Evolutionary conservation across 2,888 invertebrate species (phyloP), one percentile per base, ranked within the genome.

Genomic region (Nezara viridula): DNA sequence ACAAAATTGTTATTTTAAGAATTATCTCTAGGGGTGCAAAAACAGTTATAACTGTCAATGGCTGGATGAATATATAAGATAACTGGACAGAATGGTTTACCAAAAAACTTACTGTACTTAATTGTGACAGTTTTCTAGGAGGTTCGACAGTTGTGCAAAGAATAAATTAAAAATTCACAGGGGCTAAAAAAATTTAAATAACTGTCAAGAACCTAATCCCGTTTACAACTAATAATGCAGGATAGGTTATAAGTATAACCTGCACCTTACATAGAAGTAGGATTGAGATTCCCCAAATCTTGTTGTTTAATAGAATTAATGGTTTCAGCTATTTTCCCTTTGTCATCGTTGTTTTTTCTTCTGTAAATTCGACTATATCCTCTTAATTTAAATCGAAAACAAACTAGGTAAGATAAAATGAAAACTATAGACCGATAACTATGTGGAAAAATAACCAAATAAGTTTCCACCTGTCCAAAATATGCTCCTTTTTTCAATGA

Each of bases 231-330:
- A 37, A 32, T 73, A 21, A 66, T 73, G 32, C 37, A 73, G 21
- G 32, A 37, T 32, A 73, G 66, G 66, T 73, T 73, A 73, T 73
- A 60, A 14, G 60, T 14, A 60, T 60, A 73, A 73, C 66, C 66
- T 73, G 66, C 32, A 73, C 66, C 7, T 73, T 19, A 21, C 66
- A 73, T 6, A 73, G 66, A 73, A 73, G 66, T 37, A 73, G 66
- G 7, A 37, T 1, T 19, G 19, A 19, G 2, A 2, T 73, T 37
- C 37, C 21, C 32, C 16, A 27, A 60, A 27, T 10, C 9, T 19
- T 2, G 21, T 21, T 50, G 50, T 50, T 50, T 5, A 14, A n/a
- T n/a, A 27, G 14, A 32, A 60, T 60, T 55, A 55, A 55, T 60
- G 14, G 27, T 27, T 60, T 60, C 14, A 27, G 27, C 27, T 60